Evolutionary conservation across 2,888 invertebrate genomes (phyloP), one percentile per base, ranked within the genome.

Genomic region (Octodonta nipae): DNA sequence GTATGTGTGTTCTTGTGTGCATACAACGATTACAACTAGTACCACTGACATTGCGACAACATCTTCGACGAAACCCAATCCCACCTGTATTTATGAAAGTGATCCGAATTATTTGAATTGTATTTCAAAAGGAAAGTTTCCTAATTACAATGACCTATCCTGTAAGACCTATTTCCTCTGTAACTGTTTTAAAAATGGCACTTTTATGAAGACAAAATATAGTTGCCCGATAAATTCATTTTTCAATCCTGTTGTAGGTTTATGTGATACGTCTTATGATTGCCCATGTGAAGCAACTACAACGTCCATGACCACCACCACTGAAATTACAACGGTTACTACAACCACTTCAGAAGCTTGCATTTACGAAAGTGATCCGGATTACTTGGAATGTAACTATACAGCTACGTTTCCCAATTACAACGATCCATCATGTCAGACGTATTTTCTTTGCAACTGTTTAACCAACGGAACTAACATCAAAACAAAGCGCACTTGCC

Each of bases 211-310:
- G 37, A 63, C 62, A 28, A 13, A 11, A 13, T 33, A 36, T 5
- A 27, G 5, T 3, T 36, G 36, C 15, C 30, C 30, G 5, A 2
- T 11, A n/a, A 14, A 13, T 13, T 32, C 38, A 1, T 51, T 61
- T 2, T 67, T 67, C 39, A 64, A 51, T 50, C 66, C 66, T 0
- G 43, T 37, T 2, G 26, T 54, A 10, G 39, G 34, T 7, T 7
- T 57, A 10, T 68, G 68, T 42, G 65, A 67, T 3, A 47, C 59
- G 2, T 46, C 40, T 15, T 67, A 66, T 35, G 57, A 50, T 6
- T 67, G 67, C 47, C 43, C 33, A 14, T 33, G 33, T 15, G n/a
- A n/a, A n/a, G 4, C 6, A 0, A 15, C 8, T 5, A 10, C 14
- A n/a, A 4, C 14, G 3, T 24, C 8, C 5, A 5, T 11, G 4